Evolutionary conservation across 1,140 invertebrate species (phyloP).

Genomic region (Ostrea denselamellosa): DNA sequence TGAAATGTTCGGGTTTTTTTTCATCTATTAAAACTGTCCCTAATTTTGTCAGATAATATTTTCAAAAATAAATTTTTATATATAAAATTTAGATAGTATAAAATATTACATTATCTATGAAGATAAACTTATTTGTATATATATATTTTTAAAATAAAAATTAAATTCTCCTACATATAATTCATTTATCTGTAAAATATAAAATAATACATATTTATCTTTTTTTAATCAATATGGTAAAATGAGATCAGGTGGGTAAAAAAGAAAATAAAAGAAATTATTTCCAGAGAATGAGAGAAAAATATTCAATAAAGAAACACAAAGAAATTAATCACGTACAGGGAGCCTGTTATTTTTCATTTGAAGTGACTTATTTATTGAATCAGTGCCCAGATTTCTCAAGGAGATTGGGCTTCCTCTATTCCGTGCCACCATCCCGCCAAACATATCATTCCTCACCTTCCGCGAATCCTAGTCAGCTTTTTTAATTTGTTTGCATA

Average conservation of each 20-base stretch:
- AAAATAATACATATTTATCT: no score
- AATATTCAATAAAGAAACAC: conserved; percentile 37
- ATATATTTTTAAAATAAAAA: no score
- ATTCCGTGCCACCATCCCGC: conserved; percentile 1
- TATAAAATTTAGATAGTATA: no score
- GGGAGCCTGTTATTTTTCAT: not conserved
- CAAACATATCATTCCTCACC: conserved; percentile 17
- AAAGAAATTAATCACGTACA: conserved; percentile 8
- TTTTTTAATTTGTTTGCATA: conserved; percentile 38
- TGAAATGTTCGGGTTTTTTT: no score
- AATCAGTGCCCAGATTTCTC: conserved; percentile 28
- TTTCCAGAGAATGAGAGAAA: not conserved
- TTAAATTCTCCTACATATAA: no score
- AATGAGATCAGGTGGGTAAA: not conserved
- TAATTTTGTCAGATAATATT: no score
- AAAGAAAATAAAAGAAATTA: conserved; percentile 1
- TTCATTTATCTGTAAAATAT: no score
- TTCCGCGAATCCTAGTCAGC: not conserved
- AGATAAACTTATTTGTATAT: no score
- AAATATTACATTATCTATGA: no score
- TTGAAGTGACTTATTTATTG: conserved; percentile 40
- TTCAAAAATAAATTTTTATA: no score
- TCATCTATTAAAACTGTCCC: no score
- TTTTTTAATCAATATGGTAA: no score
- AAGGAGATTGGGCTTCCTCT: conserved; percentile 25